Evolutionary conservation across 1,140 invertebrate genomes (phyloP), one percentile per base, ranked within the genome.

Genomic region (Eulimnadia texana): DNA sequence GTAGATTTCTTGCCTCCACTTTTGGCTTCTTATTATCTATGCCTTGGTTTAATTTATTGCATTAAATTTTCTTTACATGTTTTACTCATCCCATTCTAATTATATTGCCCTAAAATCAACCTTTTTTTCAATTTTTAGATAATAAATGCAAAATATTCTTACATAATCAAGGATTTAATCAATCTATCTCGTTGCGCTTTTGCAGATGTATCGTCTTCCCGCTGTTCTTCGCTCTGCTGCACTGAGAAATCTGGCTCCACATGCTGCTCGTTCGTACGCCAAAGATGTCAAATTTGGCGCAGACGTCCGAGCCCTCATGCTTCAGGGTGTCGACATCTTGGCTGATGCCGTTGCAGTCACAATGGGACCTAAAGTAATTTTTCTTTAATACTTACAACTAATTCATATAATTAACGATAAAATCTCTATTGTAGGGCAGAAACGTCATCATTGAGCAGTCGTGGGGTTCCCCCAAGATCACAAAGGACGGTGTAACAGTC

Each of bases 401-500:
- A 9, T 42, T 42, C 16, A 42, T 9, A 6, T 42, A 42, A 42
- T 42, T 42, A 6, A 9, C 33, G 9, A 58, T 19, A 58, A 42
- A 55, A 59, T 33, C 24, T 3, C 22, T 57, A 29, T 66, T 68
- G 60, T 70, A 87, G 83, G 96, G 97, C 50, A 84, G 97, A 66
- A 99, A 99, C 76, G 97, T 99, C 11, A 98, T 99, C 68, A 80
- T 99, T 67, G 97, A 99, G 77, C 95, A 99, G 73, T 94, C 91
- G 3, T 99, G 96, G 96, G 97, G 97, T n/a, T 91, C 90, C 62
- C 97, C 97, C 23, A 99, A 99, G 77, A 99, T 99, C 70, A 99
- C 95, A 33, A 99, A 99, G 77, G 97, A 99, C 74, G 97, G 97
- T 67, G 97, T 99, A 0, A 99, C 97, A 1, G 97, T 99, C 29